Evolutionary conservation across 2,113 vertebrate genomes (phyloP).

Genomic region (Caranx melampygus): DNA sequence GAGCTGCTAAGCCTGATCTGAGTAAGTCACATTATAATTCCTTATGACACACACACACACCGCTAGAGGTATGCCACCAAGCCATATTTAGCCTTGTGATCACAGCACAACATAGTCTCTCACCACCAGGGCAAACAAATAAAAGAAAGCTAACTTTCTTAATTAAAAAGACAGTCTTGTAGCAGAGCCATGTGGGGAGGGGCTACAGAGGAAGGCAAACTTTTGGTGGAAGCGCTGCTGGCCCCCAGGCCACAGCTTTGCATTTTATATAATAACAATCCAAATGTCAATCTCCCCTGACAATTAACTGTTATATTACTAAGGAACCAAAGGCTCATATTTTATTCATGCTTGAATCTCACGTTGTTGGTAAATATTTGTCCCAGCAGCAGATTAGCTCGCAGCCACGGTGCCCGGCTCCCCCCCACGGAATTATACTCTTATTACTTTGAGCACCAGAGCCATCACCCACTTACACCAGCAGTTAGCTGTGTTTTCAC

Average conservation of each 20-base stretch:
- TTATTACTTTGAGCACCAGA: conserved; percentile 71
- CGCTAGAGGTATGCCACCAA: conserved; percentile 17
- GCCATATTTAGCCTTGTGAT: conserved; percentile 53
- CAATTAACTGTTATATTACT: conserved; percentile 86
- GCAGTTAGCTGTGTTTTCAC: conserved; percentile 43
- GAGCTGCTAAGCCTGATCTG: conserved; percentile 94
- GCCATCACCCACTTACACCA: conserved; percentile 33
- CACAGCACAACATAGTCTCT: conserved; percentile 37
- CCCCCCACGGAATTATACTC: conserved; percentile 59
- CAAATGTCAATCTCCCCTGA: conserved; percentile 85
- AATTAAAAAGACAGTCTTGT: conserved; percentile 81
- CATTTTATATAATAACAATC: conserved; percentile 86
- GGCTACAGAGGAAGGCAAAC: conserved; percentile 51
- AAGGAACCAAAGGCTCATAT: conserved; percentile 81
- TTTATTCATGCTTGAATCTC: conserved; percentile 83
- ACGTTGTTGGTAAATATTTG: conserved; percentile 87
- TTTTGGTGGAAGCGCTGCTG: conserved; percentile 61
- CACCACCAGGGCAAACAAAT: conserved; percentile 67
- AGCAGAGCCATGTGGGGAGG: conserved; percentile 42
- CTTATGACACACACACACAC: background rate
- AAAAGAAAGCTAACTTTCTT: conserved; percentile 76
- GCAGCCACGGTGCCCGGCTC: conserved; percentile 46
- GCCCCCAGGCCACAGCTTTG: conserved; percentile 79
- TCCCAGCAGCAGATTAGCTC: conserved; percentile 82
- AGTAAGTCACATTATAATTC: conserved; percentile 86